These are phyloP conservation scores for Lates calcarifer DNA, from an alignment of 2,113 vertebrate species.

Conservation along the genomic window DNA sequence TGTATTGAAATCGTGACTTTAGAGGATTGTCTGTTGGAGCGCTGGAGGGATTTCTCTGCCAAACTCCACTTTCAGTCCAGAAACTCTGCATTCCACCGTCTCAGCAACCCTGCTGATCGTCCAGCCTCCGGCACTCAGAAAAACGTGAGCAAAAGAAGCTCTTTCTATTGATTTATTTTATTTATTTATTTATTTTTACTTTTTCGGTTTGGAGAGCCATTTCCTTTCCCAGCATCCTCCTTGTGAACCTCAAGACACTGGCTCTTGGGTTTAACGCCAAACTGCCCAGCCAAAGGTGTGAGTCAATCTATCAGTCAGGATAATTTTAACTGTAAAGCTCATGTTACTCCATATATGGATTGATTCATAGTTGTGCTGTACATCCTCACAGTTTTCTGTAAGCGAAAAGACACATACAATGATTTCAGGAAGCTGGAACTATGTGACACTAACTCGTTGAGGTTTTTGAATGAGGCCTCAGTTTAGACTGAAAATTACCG, in stretches of 20 bases:
- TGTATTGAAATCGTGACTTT: slow-evolving; percentile 62
- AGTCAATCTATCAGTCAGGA: slow-evolving; percentile 63
- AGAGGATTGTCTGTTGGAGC: slow-evolving; percentile 66
- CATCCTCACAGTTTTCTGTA: slow-evolving; percentile 36
- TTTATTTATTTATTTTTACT: neutral
- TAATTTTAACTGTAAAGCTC: slow-evolving; percentile 36
- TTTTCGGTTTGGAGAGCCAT: slow-evolving; percentile 34
- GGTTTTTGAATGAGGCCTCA: slow-evolving; percentile 56
- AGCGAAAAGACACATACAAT: slow-evolving; percentile 52
- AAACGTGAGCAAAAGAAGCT: slow-evolving; percentile 48
- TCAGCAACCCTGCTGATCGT: slow-evolving; percentile 49
- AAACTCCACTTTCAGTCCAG: slow-evolving; percentile 61
- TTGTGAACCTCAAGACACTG: slow-evolving; percentile 61
- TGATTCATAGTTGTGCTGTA: slow-evolving; percentile 37
- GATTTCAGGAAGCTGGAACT: slow-evolving; percentile 72
- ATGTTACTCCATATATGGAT: slow-evolving; percentile 43
- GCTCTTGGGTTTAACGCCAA: slow-evolving; percentile 17
- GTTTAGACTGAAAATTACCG: slow-evolving; percentile 46
- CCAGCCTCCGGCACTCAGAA: slow-evolving; percentile 41
- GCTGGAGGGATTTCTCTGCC: slow-evolving; percentile 39
- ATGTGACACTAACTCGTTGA: slow-evolving; percentile 54
- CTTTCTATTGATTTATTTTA: slow-evolving; percentile 50
- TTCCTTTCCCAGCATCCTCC: slow-evolving; percentile 62
- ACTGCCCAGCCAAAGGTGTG: slow-evolving; percentile 35
- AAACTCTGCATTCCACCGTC: slow-evolving; percentile 67